phyloP scores from a whole-genome alignment of 2,888 invertebrate species.

The Trachelus iudaicus region DNA sequence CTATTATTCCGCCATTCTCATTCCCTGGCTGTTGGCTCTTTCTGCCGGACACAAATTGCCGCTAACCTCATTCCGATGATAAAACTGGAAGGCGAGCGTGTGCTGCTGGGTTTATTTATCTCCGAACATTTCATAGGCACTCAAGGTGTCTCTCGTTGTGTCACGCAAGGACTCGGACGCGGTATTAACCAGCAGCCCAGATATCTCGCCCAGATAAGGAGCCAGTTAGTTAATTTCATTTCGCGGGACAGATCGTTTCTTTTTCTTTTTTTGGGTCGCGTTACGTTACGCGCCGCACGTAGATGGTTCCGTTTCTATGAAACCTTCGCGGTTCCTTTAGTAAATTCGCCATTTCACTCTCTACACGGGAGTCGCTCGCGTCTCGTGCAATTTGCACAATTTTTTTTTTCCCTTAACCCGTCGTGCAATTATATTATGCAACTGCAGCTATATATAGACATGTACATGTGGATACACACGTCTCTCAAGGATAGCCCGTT shows the following conservation, averaged over 20 bases:
- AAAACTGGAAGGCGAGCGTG: not conserved
- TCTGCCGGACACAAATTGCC: not conserved
- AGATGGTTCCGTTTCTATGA: not conserved
- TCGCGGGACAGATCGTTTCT: not conserved
- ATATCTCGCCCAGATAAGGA: not conserved
- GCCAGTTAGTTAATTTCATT: not conserved
- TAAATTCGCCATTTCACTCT: not conserved
- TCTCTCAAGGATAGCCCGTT: conserved; percentile 7
- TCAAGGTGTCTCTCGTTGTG: not conserved
- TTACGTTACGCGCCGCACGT: not conserved
- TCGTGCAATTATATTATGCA: not conserved
- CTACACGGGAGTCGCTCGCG: not conserved
- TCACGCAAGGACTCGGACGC: not conserved
- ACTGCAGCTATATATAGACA: not conserved
- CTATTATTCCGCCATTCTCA: not conserved
- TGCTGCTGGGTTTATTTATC: not conserved
- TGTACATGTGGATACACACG: not conserved
- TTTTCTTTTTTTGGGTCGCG: not conserved
- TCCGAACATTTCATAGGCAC: not conserved
- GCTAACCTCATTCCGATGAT: not conserved
- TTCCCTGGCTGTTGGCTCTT: not conserved
- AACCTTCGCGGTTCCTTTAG: not conserved
- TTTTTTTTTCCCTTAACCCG: not conserved
- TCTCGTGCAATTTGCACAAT: not conserved
- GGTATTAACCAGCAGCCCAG: not conserved